These are phyloP conservation scores for Rhegmatorhina hoffmannsi DNA, from an alignment of 2,113 vertebrate species.

Conservation along the genomic window DNA sequence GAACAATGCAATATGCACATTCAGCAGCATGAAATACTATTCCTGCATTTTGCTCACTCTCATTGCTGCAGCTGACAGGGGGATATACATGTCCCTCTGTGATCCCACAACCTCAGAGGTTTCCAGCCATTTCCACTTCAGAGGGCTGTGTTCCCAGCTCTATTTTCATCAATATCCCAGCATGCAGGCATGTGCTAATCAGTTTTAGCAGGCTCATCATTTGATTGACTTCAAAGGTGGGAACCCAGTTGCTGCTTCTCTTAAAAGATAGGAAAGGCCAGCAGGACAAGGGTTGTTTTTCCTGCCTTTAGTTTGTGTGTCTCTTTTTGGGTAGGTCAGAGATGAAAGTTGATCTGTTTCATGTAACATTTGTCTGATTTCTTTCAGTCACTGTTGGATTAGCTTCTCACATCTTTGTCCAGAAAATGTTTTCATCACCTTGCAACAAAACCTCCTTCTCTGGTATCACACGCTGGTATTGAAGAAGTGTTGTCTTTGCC, in stretches of 20 bases:
- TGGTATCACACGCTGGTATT: not conserved
- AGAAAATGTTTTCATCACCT: conserved; percentile 9
- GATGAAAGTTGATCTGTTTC: conserved; percentile 14
- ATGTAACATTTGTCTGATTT: conserved; percentile 27
- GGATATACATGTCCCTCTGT: not conserved
- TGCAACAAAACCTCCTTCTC: conserved; percentile 6
- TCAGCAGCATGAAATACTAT: not conserved
- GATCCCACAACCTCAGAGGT: not conserved
- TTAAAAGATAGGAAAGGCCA: conserved; percentile 29
- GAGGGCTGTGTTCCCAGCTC: not conserved
- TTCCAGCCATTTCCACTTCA: not conserved
- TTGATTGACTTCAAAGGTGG: conserved; percentile 41
- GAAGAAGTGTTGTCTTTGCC: not conserved
- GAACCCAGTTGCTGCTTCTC: not conserved
- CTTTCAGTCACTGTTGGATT: conserved; percentile 2
- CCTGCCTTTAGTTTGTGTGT: not conserved
- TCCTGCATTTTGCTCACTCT: not conserved
- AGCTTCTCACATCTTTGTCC: conserved; percentile 14
- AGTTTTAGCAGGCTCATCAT: conserved; percentile 11
- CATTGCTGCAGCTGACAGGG: not conserved
- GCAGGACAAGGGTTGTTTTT: conserved; percentile 15
- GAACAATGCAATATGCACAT: not conserved
- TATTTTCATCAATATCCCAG: not conserved
- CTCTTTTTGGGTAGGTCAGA: conserved; percentile 6
- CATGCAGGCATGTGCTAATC: not conserved